These are phyloP conservation scores for Diabrotica balteata DNA, from an alignment of 2,888 invertebrate species.

Conservation along the genomic window DNA sequence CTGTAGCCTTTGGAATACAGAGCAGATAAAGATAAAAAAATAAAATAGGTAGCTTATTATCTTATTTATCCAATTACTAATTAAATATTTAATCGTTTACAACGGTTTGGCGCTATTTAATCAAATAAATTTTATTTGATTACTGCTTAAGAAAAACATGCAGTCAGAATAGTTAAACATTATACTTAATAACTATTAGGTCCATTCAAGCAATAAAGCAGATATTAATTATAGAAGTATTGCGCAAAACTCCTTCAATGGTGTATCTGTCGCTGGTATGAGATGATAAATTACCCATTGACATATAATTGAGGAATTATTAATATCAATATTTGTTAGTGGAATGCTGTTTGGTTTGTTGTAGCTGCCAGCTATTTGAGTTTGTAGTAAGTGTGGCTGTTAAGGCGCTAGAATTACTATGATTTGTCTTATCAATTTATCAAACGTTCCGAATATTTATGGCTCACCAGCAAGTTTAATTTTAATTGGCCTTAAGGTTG, in stretches of 20 bases:
- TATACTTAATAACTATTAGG: no score
- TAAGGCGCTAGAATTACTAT: conserved; percentile 15
- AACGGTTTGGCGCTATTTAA: no score
- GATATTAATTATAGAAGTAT: conserved; percentile 1
- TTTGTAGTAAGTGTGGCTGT: conserved; percentile 19
- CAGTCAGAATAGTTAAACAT: no score
- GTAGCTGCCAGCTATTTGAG: conserved; percentile 23
- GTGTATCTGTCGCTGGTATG: conserved; percentile 41
- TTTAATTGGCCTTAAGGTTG: not conserved
- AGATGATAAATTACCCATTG: conserved; percentile 44
- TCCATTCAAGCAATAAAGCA: no score
- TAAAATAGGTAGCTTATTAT: no score
- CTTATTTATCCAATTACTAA: no score
- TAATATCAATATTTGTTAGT: conserved; percentile 47
- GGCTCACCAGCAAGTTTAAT: not conserved
- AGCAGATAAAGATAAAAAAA: no score
- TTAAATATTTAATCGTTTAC: no score
- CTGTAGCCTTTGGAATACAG: no score
- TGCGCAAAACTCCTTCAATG: conserved; percentile 36
- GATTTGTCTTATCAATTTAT: conserved; percentile 24
- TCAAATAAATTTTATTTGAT: no score
- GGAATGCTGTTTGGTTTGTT: conserved; percentile 39
- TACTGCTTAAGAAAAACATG: no score
- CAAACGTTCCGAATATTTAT: conserved; percentile 13
- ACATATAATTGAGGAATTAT: conserved; percentile 47